phyloP scores from a whole-genome alignment of 2,888 invertebrate genomes.

The Drosophila seclusa region DNA sequence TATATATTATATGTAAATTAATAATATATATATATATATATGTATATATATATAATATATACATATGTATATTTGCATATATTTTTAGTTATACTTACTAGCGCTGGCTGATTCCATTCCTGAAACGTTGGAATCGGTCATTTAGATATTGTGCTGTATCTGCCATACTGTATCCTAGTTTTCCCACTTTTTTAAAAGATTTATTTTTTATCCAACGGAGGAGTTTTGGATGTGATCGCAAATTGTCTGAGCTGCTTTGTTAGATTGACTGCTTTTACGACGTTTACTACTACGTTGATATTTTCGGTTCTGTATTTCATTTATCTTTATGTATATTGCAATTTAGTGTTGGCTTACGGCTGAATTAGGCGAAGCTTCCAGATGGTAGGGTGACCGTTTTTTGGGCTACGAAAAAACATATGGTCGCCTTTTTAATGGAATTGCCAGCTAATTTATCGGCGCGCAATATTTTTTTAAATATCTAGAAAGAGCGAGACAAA shows the following conservation, averaged over 20 bases:
- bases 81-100: constrained; percentile 80
- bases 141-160: constrained; percentile 60
- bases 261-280: constrained; percentile 40
- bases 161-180: constrained; percentile 57
- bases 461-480: constrained; percentile 15
- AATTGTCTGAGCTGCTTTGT: constrained; percentile 16
- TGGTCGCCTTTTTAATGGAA: constrained; percentile 11
- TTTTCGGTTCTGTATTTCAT: constrained; percentile 41
- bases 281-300: constrained; percentile 57
- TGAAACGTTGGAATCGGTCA: constrained; percentile 78
- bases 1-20: constrained; percentile 2
- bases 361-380: constrained; percentile 36
- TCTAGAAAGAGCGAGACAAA: neutral
- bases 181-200: constrained; percentile 28
- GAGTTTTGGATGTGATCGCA: constrained; percentile 55
- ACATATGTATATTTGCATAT: neutral
- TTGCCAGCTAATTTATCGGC: constrained; percentile 3
- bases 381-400: constrained; percentile 38
- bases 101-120: constrained; percentile 78
- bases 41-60: neutral
- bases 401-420: neutral
- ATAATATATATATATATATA: constrained; percentile 4
- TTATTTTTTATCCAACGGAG: constrained; percentile 72
- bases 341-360: constrained; percentile 48
- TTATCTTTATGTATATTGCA: constrained; percentile 49